Evolutionary conservation across 1,140 invertebrate genomes (phyloP).

Genomic region (Orchestia grillus): DNA sequence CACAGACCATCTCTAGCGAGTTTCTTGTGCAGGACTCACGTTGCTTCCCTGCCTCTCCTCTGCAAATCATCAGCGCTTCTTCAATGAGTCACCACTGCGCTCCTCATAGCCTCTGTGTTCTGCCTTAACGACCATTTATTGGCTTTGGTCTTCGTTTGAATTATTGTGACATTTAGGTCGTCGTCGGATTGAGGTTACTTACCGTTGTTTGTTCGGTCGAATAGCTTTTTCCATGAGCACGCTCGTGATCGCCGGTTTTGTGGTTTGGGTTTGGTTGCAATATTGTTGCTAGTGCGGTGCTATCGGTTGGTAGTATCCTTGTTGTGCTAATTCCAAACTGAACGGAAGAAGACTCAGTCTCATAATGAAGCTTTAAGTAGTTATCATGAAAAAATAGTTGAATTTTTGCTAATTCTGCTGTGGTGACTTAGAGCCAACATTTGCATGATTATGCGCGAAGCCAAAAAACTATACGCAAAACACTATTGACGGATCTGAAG

Average conservation of each 20-base stretch:
- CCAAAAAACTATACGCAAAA: background rate
- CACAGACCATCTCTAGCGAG: slow-evolving; percentile 56
- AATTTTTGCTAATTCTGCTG: background rate
- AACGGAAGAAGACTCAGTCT: background rate
- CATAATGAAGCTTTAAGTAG: background rate
- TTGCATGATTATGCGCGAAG: background rate
- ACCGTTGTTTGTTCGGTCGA: background rate
- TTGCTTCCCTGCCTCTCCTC: slow-evolving; percentile 49
- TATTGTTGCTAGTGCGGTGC: background rate
- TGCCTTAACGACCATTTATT: background rate
- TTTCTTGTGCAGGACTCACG: slow-evolving; percentile 56
- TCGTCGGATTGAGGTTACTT: background rate
- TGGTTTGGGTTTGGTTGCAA: background rate
- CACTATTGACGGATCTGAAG: background rate
- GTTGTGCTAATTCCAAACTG: background rate
- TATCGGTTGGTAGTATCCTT: background rate
- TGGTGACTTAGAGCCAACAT: background rate
- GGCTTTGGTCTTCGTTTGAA: background rate
- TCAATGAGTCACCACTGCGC: background rate
- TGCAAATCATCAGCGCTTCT: slow-evolving; percentile 15
- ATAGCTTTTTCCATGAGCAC: background rate
- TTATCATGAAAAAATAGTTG: background rate
- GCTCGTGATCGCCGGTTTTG: background rate
- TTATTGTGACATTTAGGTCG: background rate
- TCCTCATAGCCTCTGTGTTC: slow-evolving; percentile 6